Percentiles rank a stretch among this genome's conserved stretches.
These are phyloP conservation scores for Drosophila kambysellisi DNA, from an alignment of 2,888 invertebrate species.

Conservation along the genomic window DNA sequence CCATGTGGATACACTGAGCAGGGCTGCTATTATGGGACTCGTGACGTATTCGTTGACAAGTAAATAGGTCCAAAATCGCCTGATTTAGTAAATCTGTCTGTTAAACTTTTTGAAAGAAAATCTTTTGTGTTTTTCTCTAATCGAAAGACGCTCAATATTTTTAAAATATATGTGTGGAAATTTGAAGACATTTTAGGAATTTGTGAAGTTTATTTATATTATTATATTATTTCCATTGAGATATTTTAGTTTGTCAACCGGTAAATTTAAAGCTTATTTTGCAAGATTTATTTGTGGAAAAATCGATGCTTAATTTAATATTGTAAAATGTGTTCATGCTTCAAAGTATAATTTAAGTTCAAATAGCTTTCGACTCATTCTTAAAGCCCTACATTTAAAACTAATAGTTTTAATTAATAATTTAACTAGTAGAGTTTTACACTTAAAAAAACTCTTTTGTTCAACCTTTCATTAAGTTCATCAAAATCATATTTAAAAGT, in stretches of 20 bases:
- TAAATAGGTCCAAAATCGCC: neutral
- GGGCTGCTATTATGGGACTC: conserved; percentile 31
- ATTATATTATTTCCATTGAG: neutral
- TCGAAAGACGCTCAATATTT: neutral
- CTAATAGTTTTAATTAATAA: no score
- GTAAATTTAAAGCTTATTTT: no score
- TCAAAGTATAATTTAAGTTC: neutral
- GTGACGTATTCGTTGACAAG: conserved; percentile 37
- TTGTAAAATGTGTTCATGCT: neutral
- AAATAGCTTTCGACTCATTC: neutral
- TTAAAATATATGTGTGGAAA: neutral
- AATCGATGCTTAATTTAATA: neutral
- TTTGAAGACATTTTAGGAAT: neutral
- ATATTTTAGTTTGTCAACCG: no score
- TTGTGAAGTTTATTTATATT: neutral
- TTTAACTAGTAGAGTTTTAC: no score
- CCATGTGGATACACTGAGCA: conserved; percentile 23
- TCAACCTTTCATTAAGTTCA: neutral
- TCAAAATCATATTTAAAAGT: neutral
- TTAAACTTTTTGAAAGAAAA: neutral
- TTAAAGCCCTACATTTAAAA: no score
- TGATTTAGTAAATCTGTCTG: neutral
- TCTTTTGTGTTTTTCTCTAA: neutral
- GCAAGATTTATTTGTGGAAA: neutral
- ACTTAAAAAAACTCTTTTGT: neutral